A percentile compares a stretch with the other conserved stretches of the same genome.
Conservation (phyloP, 2,797 vertebrate genomes). For the Mergus octosetaceus region DNA sequence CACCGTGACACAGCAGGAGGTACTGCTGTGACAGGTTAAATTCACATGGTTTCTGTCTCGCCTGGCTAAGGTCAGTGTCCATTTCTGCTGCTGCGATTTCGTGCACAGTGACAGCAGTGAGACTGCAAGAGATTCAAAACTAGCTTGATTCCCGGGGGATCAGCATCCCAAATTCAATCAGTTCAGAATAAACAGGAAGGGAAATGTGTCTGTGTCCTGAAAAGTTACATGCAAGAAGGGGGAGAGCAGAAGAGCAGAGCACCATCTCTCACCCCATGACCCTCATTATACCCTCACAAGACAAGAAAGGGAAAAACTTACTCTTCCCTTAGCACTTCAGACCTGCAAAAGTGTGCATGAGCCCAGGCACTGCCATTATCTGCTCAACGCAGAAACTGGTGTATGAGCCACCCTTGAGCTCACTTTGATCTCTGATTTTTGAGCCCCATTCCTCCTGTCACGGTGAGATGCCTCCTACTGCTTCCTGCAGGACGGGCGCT, state of each 20-base stretch:
- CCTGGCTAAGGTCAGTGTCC: neutral
- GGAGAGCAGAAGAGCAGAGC: neutral
- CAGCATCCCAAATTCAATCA: neutral
- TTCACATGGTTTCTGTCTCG: neutral
- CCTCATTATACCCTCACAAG: rapidly evolving
- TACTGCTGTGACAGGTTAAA: neutral
- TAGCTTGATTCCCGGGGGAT: neutral
- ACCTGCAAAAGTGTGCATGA: neutral
- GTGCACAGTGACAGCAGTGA: neutral
- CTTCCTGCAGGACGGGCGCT: neutral
- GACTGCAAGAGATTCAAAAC: neutral
- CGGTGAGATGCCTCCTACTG: rapidly evolving
- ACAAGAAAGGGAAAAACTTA: neutral
- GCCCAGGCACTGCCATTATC: neutral
- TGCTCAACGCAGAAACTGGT: neutral
- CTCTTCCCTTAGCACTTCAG: neutral
- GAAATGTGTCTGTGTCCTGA: neutral
- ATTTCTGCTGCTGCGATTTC: neutral
- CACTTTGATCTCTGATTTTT: neutral
- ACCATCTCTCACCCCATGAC: rapidly evolving
- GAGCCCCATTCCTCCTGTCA: neutral
- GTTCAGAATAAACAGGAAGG: neutral
- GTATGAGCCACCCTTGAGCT: slow-evolving; percentile 18
- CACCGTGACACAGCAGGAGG: neutral
- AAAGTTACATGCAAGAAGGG: neutral